Evolutionary conservation across 2,888 invertebrate species (phyloP), one percentile per base, ranked within the genome.

Genomic region (Pyrochroa serraticornis): DNA sequence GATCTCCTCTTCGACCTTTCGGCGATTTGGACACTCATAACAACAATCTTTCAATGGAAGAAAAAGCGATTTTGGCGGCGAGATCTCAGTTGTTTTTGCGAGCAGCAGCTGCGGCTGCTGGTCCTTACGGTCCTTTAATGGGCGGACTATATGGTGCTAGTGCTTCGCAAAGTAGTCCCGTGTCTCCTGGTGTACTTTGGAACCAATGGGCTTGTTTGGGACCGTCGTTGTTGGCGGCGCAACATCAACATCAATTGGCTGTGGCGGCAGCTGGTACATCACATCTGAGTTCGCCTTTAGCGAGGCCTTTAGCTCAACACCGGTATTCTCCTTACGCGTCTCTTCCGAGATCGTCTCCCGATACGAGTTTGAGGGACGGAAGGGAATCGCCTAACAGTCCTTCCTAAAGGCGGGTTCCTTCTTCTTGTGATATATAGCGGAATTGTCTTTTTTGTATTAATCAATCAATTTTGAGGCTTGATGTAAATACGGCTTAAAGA

Each of bases 21-120:
- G 87, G 85, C 67, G 86, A 87, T 66, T 80, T 90, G 72, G 91
- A 92, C 65, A 85, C 85, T 57, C 86, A 88, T 71, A 87, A 87
- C 71, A 87, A 86, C 72, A 89, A 88, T 68, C 80, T 91, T 41
- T 89, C 89, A 10, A 75, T 90, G 62, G 91, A 91, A 74, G 91
- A 91, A 76, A 90, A 90, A 71, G 90, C 91, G 1, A 84, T 91
- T 37, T 80, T 91, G 69, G 90, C 90, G 0, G 91, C 91, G 1
- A 82, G 91, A 7, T 90, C 91, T 12, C 91, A 91, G 71, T 79
- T 91, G 69, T 85, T 91, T 66, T 80, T 91, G 46, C 81, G 90
- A 1, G 89, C 89, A 1, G 87, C 87, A 33, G 88, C 89, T 13
- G 88, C 88, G 0, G 84, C 84, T 1, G 83, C 83, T 0, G 82